phyloP scores from a whole-genome alignment of 2,888 invertebrate species.

The Isoperla grammatica region DNA sequence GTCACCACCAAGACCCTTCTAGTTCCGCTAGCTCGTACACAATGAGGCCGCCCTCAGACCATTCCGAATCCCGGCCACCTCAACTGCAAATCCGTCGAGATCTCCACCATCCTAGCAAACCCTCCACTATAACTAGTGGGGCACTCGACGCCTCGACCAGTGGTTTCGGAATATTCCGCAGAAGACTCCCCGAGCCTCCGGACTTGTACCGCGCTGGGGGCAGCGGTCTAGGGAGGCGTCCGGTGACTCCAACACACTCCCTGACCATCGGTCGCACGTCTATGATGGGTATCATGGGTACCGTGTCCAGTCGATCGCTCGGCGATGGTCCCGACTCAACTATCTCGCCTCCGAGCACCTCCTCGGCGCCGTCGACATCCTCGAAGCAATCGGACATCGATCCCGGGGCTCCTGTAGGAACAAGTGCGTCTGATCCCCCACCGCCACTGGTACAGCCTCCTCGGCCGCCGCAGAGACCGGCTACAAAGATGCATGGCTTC shows the following conservation, averaged over 20 bases:
- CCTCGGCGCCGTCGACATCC: conserved; percentile 47
- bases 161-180: conserved; percentile 38
- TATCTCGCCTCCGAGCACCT: conserved; percentile 42
- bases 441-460: conserved; percentile 48
- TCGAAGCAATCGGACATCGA: conserved; percentile 37
- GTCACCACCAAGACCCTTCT: conserved; percentile 36
- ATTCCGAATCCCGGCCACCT: conserved; percentile 38
- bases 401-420: no score
- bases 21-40: conserved; percentile 51
- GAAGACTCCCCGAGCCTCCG: conserved; percentile 33
- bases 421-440: conserved; percentile 40
- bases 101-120: conserved; percentile 42
- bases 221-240: conserved; percentile 17
- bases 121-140: conserved; percentile 43
- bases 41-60: conserved; percentile 49
- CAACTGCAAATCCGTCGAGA: conserved; percentile 73
- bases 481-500: conserved; percentile 70
- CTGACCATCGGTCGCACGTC: conserved; percentile 15
- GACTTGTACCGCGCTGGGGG: conserved; percentile 28
- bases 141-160: conserved; percentile 50
- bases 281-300: conserved; percentile 13
- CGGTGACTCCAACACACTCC: conserved; percentile 41
- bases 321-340: background rate
- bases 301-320: conserved; percentile 1
- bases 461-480: conserved; percentile 49